Base-by-base conservation (phyloP, 2,888 invertebrate genomes). In the Lycia hirtaria region DNA sequence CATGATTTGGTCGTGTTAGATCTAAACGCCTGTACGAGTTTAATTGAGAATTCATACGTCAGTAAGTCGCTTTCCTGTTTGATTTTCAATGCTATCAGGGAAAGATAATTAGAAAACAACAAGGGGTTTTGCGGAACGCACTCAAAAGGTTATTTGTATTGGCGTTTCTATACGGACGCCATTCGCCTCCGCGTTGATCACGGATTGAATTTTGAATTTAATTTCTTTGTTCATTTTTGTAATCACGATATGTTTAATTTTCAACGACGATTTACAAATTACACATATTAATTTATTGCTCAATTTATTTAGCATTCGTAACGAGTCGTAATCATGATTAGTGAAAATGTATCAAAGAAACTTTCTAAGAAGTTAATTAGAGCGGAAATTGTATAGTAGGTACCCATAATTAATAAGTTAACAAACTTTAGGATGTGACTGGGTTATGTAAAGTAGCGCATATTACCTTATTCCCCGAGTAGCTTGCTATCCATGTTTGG, bases 91-190 rank as follows among this genome's bases (percentile, higher is more conserved):
- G 44, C 57, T 49, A 62, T 60, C 51, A 64, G 65, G 65, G 67
- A 64, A 68, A 59, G 68, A 69, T 81, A 79, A 82, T 81, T 76
- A 79, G 71, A 75, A 79, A 78, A 76, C 65, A 81, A 77, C 75
- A 75, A 64, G 66, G 66, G 62, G 65, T 67, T 67, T 55, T 44
- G 33, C 38, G 15, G 48, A 54, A 47, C 32, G 44, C 35, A 50
- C 57, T 37, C 50, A 33, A 28, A 43, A 38, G 60, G 57, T 52
- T 52, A 57, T 60, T 64, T 64, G 53, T 54, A 38, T 65, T 60
- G 56, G 60, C 62, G 56, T 64, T 60, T 56, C 56, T 56, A 58
- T 63, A 45, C 33, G 40, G 12, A 43, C 54, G 30, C 15, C 2
- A 12, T 60, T 57, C 32, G 3, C n/a, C 57, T 53, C 24, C 3